Evolutionary conservation across 1,140 invertebrate species (phyloP).

Genomic region (Anadara kagoshimensis): DNA sequence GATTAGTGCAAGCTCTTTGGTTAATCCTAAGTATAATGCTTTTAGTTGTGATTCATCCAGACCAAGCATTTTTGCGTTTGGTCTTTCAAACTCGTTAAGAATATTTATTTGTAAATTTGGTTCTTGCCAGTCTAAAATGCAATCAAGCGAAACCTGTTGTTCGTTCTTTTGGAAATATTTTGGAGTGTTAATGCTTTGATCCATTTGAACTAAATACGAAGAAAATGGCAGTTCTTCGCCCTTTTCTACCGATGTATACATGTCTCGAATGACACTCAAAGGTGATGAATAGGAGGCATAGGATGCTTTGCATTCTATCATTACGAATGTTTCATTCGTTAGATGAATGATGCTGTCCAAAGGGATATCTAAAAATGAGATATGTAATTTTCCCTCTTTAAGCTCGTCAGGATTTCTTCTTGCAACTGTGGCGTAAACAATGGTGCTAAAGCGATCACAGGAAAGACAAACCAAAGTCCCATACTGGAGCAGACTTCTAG

Average conservation of each 20-base stretch:
- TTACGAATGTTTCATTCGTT: conserved; percentile 32
- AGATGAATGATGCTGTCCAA: neutral
- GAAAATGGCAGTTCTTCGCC: conserved; percentile 11
- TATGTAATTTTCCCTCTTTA: conserved; percentile 26
- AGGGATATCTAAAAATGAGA: conserved; percentile 62
- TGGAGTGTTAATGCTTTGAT: neutral
- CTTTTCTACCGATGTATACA: conserved; percentile 38
- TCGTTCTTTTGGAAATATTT: neutral
- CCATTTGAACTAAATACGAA: neutral
- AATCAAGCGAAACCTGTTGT: conserved; percentile 9
- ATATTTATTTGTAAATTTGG: neutral
- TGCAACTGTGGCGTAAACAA: conserved; percentile 80
- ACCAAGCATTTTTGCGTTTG: conserved; percentile 46
- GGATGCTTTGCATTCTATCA: conserved; percentile 74
- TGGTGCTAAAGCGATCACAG: conserved; percentile 78
- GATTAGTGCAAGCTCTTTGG: conserved; percentile 78
- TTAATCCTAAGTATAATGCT: conserved; percentile 73
- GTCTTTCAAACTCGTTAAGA: conserved; percentile 42
- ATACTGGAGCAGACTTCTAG: conserved; percentile 79
- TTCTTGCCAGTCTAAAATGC: neutral
- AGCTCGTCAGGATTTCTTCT: conserved; percentile 73
- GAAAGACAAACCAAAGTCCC: conserved; percentile 83
- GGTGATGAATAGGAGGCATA: conserved; percentile 74
- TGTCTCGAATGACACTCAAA: conserved; percentile 64
- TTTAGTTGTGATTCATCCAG: conserved; percentile 73